phyloP scores from a whole-genome alignment of 2,113 vertebrate genomes.

The Peromyscus polionotus region DNA sequence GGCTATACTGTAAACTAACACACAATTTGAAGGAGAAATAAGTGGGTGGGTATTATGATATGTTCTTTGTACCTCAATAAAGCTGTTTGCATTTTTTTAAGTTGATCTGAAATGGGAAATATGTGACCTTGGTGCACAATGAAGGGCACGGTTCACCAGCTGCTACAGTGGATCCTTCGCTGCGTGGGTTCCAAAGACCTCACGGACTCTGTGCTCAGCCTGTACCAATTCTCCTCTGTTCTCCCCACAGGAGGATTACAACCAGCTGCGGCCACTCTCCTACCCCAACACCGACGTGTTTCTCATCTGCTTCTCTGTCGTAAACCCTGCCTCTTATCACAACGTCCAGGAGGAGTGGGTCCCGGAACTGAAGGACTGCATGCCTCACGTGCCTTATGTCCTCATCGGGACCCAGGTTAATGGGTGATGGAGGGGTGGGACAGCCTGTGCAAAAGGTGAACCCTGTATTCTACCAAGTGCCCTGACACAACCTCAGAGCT shows the following conservation, averaged over 20 bases:
- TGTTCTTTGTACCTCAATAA: not conserved
- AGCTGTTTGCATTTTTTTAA: not conserved
- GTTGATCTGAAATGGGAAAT: not conserved
- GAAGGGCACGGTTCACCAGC: fast-evolving
- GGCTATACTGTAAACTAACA: not conserved
- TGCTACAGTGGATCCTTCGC: fast-evolving
- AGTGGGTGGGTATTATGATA: not conserved
- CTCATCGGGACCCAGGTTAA: conserved; percentile 94
- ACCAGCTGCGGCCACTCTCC: conserved; percentile 93
- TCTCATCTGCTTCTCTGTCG: conserved; percentile 94
- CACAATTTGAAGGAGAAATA: not conserved
- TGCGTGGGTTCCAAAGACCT: fast-evolving
- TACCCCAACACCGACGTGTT: conserved; percentile 95
- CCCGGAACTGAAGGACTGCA: conserved; percentile 92
- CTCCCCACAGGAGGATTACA: conserved; percentile 92
- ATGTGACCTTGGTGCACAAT: not conserved
- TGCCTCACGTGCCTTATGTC: conserved; percentile 93
- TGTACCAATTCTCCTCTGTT: not conserved
- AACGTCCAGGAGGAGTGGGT: conserved; percentile 96
- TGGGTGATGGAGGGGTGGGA: not conserved
- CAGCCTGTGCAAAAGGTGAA: fast-evolving
- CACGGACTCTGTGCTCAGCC: too few species aligned
- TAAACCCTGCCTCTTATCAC: conserved; percentile 94
- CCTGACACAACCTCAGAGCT: not conserved
- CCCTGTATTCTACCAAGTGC: not conserved